These are phyloP conservation scores for Spilogale gracilis DNA, from an alignment of 2,113 vertebrate species.

Conservation along the genomic window DNA sequence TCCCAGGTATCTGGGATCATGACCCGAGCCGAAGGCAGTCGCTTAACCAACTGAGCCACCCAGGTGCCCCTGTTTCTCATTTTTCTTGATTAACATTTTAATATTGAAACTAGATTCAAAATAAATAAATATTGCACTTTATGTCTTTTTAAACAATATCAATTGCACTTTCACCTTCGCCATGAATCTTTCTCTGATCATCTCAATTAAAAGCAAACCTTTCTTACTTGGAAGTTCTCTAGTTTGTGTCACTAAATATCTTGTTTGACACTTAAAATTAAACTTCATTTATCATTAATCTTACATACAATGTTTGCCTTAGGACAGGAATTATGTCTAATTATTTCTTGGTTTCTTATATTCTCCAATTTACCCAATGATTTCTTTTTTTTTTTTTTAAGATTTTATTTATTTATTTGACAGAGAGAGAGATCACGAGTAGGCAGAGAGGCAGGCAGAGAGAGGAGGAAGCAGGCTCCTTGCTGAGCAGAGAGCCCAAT, in stretches of 20 bases:
- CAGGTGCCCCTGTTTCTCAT: neutral
- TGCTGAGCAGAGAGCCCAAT: too few relatives aligned
- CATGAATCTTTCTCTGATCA: neutral
- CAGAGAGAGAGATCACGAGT: too few relatives aligned
- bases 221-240: neutral
- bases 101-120: neutral
- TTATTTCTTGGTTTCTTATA: neutral
- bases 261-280: neutral
- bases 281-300: neutral
- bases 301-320: neutral
- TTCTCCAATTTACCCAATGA: neutral
- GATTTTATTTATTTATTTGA: too few relatives aligned
- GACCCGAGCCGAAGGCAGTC: too few relatives aligned
- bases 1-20: too few relatives aligned
- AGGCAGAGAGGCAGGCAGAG: too few relatives aligned
- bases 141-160: neutral
- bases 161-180: neutral
- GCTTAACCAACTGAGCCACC: too few relatives aligned
- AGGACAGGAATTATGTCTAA: neutral
- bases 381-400: neutral
- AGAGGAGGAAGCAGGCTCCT: too few relatives aligned
- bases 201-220: neutral
- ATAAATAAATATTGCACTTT: neutral
- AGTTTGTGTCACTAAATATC: neutral
- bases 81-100: neutral